These are phyloP conservation scores for Calliphora vicina DNA, from an alignment of 1,140 invertebrate genomes.

Conservation along the genomic window DNA sequence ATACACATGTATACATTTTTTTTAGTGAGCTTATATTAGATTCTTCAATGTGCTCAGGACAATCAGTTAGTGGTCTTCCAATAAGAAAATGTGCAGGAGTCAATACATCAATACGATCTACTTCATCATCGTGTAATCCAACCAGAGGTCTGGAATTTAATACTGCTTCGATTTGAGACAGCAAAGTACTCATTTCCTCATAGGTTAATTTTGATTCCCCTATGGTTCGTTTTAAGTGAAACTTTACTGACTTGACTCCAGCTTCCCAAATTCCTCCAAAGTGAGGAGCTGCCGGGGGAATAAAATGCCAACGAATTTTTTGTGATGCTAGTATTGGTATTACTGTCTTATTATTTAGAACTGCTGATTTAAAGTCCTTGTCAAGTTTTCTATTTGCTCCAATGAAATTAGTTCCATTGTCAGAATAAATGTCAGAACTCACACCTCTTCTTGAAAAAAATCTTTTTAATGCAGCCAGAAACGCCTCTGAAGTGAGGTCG, in stretches of 20 bases:
- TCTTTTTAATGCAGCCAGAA: slow-evolving; percentile 46
- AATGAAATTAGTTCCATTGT: slow-evolving; percentile 57
- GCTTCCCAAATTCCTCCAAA: slow-evolving; percentile 60
- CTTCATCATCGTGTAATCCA: slow-evolving; percentile 17
- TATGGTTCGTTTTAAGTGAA: slow-evolving; percentile 41
- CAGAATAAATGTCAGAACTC: slow-evolving; percentile 47
- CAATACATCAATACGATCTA: slow-evolving; percentile 38
- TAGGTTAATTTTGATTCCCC: slow-evolving; percentile 42
- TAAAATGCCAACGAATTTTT: slow-evolving; percentile 34
- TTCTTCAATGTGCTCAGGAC: slow-evolving; percentile 42
- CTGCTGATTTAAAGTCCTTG: slow-evolving; percentile 37
- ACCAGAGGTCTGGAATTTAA: slow-evolving; percentile 47
- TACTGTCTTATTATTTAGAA: slow-evolving; percentile 4
- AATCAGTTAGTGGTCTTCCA: slow-evolving; percentile 42
- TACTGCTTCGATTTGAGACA: slow-evolving; percentile 46
- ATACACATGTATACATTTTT: too few relatives aligned
- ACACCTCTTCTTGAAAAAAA: slow-evolving; percentile 47
- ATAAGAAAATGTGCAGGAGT: slow-evolving; percentile 55
- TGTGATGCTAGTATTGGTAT: neutral
- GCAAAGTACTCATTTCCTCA: slow-evolving; percentile 47
- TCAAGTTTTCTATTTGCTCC: slow-evolving; percentile 39
- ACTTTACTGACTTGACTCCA: slow-evolving; percentile 51
- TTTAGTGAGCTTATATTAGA: slow-evolving; percentile 38
- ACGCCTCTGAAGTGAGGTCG: slow-evolving; percentile 45
- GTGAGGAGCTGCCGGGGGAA: slow-evolving; percentile 53